Evolutionary conservation across 2,113 vertebrate species (phyloP).

Genomic region (Macrotus californicus): DNA sequence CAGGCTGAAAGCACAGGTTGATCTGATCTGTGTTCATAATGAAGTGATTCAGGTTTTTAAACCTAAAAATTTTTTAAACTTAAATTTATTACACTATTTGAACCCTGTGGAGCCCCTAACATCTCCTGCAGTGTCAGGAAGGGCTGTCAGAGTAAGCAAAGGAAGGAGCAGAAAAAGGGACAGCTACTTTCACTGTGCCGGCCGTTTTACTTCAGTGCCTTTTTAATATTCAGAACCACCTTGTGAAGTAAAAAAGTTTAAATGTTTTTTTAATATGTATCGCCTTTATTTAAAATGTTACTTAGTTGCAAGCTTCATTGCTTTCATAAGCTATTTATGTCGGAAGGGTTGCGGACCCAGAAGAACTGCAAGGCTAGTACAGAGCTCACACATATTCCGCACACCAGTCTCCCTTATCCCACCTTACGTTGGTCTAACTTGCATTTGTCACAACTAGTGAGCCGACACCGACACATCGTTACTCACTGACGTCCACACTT

Average conservation of each 20-base stretch:
- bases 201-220: background rate
- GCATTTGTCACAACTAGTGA: background rate
- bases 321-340: background rate
- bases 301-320: background rate
- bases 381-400: background rate
- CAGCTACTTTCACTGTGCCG: background rate
- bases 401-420: background rate
- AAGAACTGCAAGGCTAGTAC: background rate
- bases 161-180: background rate
- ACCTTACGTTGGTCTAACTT: background rate
- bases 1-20: background rate
- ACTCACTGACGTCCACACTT: background rate
- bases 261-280: background rate
- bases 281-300: background rate
- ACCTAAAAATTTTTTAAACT: background rate
- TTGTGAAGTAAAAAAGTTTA: background rate
- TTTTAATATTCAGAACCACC: background rate
- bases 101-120: background rate
- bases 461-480: background rate
- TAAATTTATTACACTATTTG: background rate
- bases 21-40: background rate
- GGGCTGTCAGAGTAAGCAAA: background rate
- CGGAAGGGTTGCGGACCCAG: background rate
- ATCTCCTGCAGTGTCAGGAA: background rate
- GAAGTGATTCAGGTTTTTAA: background rate